Conservation (phyloP, 2,888 invertebrate genomes). For the Cacoxenus indagator region DNA sequence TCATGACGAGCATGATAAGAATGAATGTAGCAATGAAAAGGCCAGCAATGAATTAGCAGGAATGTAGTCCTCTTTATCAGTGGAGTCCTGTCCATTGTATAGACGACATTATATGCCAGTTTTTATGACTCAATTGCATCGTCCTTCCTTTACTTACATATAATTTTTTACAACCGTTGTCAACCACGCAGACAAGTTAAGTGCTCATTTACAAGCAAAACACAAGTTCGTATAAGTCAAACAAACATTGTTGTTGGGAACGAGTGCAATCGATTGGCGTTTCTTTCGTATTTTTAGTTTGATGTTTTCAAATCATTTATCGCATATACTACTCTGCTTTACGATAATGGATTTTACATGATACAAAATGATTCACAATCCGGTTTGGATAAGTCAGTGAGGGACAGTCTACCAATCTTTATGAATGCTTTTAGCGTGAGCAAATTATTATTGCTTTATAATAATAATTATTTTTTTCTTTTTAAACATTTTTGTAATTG, state of each 20-base stretch:
- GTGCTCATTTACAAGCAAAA: slow-evolving; percentile 13
- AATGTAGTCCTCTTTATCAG: neutral
- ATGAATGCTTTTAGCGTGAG: slow-evolving; percentile 33
- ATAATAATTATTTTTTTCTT: neutral
- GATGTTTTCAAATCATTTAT: slow-evolving; percentile 13
- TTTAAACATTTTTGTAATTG: neutral
- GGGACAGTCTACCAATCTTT: slow-evolving; percentile 13
- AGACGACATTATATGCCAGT: neutral
- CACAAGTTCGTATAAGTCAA: neutral
- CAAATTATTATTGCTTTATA: slow-evolving; percentile 9
- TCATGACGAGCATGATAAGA: neutral
- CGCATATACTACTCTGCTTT: slow-evolving; percentile 21
- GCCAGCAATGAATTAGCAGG: neutral
- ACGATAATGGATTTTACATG: slow-evolving; percentile 33
- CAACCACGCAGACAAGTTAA: slow-evolving; percentile 4
- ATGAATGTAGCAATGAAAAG: neutral
- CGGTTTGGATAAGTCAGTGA: neutral
- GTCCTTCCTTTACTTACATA: neutral
- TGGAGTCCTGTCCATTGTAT: neutral
- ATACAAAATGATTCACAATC: neutral
- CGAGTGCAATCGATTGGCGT: neutral
- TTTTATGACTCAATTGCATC: neutral
- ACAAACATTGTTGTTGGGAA: neutral
- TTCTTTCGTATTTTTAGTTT: slow-evolving; percentile 7
- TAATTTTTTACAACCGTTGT: neutral